These are phyloP conservation scores for Apogon hyalosoma DNA, from an alignment of 2,797 vertebrate genomes.

Conservation along the genomic window DNA sequence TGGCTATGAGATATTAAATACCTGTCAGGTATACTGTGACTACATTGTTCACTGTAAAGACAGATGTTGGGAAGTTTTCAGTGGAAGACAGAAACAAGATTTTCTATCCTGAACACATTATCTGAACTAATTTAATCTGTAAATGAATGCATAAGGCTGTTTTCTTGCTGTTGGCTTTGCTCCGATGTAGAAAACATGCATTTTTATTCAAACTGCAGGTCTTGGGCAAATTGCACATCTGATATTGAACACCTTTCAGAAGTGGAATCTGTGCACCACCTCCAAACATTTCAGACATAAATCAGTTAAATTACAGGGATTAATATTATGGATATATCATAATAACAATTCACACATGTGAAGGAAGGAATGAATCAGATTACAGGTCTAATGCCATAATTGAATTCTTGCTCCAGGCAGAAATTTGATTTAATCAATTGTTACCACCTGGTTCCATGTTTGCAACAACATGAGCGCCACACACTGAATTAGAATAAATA, in stretches of 20 bases:
- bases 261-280: slow-evolving; percentile 25
- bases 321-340: slow-evolving; percentile 35
- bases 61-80: slow-evolving; percentile 87
- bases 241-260: slow-evolving; percentile 49
- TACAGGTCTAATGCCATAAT: slow-evolving; percentile 64
- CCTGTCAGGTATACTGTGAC: slow-evolving; percentile 93
- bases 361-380: slow-evolving; percentile 58
- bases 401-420: slow-evolving; percentile 58
- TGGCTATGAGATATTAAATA: slow-evolving; percentile 79
- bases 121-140: slow-evolving; percentile 88
- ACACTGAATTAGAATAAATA: slow-evolving; percentile 20
- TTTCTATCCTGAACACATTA: slow-evolving; percentile 85
- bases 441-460: slow-evolving; percentile 50
- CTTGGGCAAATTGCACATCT: slow-evolving; percentile 28
- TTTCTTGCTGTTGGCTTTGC: slow-evolving; percentile 10
- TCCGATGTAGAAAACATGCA: slow-evolving; percentile 13
- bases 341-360: slow-evolving; percentile 37
- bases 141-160: slow-evolving; percentile 20
- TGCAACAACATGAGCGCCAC: slow-evolving; percentile 20
- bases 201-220: slow-evolving; percentile 19
- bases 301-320: slow-evolving; percentile 49
- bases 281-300: slow-evolving; percentile 27
- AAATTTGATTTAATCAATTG: slow-evolving; percentile 62
- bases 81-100: slow-evolving; percentile 85
- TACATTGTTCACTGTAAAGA: slow-evolving; percentile 90